These are phyloP conservation scores for Alces alces DNA, from an alignment of 2,113 vertebrate species.

Conservation along the genomic window DNA sequence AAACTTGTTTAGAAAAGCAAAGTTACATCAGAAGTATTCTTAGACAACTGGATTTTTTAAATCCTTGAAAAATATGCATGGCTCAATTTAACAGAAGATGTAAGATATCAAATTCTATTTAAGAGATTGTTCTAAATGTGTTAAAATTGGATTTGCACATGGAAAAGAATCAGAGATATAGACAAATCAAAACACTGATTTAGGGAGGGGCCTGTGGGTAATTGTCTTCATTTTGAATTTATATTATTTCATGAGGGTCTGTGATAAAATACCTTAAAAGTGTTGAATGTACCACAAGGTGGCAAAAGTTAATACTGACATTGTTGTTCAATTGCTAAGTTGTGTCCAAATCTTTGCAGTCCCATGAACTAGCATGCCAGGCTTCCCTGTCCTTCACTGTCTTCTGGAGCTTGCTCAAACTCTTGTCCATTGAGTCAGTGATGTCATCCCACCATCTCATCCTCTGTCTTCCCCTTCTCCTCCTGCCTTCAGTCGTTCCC, in stretches of 20 bases:
- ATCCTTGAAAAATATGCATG: neutral
- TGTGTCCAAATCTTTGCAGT: neutral
- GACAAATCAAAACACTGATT: neutral
- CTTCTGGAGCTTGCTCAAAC: neutral
- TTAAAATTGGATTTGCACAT: neutral
- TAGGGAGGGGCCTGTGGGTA: neutral
- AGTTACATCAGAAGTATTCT: neutral
- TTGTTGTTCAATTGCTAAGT: neutral
- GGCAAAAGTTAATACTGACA: neutral
- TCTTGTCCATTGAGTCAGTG: neutral
- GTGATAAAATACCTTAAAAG: neutral
- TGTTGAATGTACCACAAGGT: neutral
- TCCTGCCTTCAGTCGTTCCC: neutral
- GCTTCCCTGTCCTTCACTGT: neutral
- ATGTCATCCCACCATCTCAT: neutral
- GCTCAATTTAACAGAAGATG: neutral
- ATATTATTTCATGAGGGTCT: neutral
- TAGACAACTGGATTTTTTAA: neutral
- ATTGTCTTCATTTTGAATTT: neutral
- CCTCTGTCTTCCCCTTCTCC: neutral
- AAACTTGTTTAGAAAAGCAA: neutral
- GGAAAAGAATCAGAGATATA: neutral
- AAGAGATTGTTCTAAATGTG: neutral
- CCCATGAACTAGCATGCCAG: neutral
- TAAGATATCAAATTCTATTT: neutral